These are phyloP conservation scores for Sebastes umbrosus DNA, from an alignment of 2,797 vertebrate species.

Conservation along the genomic window DNA sequence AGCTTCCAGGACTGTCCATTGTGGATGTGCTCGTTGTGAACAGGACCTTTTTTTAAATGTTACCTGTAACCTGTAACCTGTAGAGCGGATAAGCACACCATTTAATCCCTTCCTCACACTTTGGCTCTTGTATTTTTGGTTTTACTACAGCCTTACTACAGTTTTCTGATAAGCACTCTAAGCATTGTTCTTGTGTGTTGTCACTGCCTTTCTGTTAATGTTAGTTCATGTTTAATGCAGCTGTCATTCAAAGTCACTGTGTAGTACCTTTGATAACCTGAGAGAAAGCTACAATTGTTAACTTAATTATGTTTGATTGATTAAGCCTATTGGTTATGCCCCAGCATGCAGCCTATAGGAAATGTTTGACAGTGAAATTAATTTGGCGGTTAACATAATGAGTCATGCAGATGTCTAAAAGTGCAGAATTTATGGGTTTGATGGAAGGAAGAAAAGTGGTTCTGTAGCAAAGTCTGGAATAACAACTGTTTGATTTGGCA, in stretches of 20 bases:
- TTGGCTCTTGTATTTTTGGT: background rate
- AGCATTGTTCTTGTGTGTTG: background rate
- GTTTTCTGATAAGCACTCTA: background rate
- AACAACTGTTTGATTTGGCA: background rate
- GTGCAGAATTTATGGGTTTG: background rate
- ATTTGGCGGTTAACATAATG: constrained; percentile 21
- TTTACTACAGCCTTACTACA: background rate
- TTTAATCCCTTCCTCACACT: background rate
- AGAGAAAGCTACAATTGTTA: background rate
- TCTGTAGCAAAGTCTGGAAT: background rate
- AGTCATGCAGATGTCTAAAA: constrained; percentile 6
- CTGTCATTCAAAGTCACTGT: background rate
- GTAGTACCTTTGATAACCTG: background rate
- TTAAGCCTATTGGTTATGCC: background rate
- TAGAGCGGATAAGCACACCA: background rate
- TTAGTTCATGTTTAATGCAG: background rate
- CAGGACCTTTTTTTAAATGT: background rate
- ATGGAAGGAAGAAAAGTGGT: background rate
- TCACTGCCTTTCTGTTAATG: background rate
- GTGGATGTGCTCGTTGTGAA: background rate
- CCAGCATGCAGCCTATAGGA: background rate
- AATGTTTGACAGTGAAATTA: constrained; percentile 24
- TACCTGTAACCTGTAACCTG: background rate
- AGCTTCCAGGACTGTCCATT: background rate
- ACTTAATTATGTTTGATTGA: constrained; percentile 13